These are phyloP conservation scores for Rhimphoctona megacephalus DNA, from an alignment of 2,888 invertebrate genomes.

Conservation along the genomic window DNA sequence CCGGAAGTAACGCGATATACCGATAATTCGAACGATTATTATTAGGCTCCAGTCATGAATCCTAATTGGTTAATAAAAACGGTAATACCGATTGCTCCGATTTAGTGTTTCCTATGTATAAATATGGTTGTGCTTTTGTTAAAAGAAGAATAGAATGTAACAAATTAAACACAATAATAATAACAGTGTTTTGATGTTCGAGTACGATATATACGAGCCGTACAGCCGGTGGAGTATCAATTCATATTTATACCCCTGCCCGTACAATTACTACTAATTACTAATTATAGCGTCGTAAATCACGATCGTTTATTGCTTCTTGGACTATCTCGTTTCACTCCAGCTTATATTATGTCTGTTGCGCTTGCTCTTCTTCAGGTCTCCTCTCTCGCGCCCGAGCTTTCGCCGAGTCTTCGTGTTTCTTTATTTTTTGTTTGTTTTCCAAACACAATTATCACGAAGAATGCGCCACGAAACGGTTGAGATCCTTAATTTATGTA, in stretches of 20 bases:
- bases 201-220: constrained; percentile 44
- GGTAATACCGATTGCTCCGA: neutral
- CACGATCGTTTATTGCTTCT: constrained; percentile 77
- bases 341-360: constrained; percentile 28
- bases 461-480: neutral
- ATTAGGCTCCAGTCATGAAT: neutral
- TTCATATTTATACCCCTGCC: constrained; percentile 76
- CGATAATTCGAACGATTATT: neutral
- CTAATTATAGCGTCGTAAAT: constrained; percentile 78
- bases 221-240: constrained; percentile 70
- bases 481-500: neutral
- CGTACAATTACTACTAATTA: constrained; percentile 78
- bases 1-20: neutral
- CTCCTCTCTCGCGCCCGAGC: constrained; percentile 11
- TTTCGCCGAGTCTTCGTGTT: constrained; percentile 23
- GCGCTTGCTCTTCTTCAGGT: constrained; percentile 38
- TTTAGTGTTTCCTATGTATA: neutral
- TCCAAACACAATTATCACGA: neutral
- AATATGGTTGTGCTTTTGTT: constrained; percentile 20
- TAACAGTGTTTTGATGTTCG: constrained; percentile 34
- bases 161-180: constrained; percentile 26
- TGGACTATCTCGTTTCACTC: constrained; percentile 42
- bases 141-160: constrained; percentile 22
- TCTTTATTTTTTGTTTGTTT: neutral
- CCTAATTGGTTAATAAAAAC: constrained; percentile 32